Evolutionary conservation across 2,888 invertebrate genomes (phyloP).

Genomic region (Caenorhabditis zanzibari): DNA sequence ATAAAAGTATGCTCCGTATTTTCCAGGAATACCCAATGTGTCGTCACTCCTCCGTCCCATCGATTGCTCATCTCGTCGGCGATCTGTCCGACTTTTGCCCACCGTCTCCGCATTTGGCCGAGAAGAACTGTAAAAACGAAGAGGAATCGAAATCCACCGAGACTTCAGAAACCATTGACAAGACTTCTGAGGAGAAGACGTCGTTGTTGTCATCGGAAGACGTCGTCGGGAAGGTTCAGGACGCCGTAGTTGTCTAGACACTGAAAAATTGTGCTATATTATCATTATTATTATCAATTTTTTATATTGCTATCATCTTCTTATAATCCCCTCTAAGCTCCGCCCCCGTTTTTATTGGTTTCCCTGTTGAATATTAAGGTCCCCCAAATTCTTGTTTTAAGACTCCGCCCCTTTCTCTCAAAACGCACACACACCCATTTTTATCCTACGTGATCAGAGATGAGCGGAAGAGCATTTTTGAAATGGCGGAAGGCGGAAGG

Average conservation of each 20-base stretch:
- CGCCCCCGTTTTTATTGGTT: neutral
- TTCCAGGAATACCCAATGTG: conserved; percentile 60
- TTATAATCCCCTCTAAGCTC: neutral
- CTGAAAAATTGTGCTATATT: neutral
- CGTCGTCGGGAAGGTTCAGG: neutral
- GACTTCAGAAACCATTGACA: conserved; percentile 7
- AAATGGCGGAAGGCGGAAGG: no score
- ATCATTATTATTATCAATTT: neutral
- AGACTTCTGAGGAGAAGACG: conserved; percentile 9
- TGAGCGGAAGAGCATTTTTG: no score
- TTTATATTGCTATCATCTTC: conserved; percentile 9
- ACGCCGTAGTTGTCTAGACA: neutral
- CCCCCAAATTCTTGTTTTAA: neutral
- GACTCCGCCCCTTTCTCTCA: no score
- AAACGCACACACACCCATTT: no score
- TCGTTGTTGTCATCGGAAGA: neutral
- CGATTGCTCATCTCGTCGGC: conserved; percentile 54
- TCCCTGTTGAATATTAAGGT: conserved; percentile 24
- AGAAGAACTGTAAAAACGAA: neutral
- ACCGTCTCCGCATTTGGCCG: conserved; percentile 22
- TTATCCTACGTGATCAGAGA: no score
- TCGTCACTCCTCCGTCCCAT: conserved; percentile 60
- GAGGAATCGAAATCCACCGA: neutral
- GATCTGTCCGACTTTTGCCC: conserved; percentile 58
- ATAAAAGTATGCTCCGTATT: neutral